Evolutionary conservation across 2,797 vertebrate genomes (phyloP), one percentile per base, ranked within the genome.

Genomic region (Linurgus olivaceus): DNA sequence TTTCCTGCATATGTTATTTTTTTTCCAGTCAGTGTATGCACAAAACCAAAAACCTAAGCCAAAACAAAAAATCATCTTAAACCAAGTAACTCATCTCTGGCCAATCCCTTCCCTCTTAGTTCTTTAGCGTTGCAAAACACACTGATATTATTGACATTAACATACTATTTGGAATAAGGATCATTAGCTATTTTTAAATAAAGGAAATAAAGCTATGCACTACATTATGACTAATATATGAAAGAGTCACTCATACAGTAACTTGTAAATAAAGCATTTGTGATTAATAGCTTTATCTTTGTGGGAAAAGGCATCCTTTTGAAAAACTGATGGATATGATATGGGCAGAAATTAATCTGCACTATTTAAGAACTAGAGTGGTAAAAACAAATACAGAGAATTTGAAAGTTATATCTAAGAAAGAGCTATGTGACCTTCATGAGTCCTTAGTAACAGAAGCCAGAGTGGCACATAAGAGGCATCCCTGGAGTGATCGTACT

Each of bases 241-340:
- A 65, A 73, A 85, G 67, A 80, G 85, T 73, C 67, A 67, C 35
- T 86, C 67, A 54, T 58, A 88, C 8, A 57, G 26, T 77, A 72
- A 59, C 61, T 83, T 68, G 48, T 89, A 94, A 94, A 75, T n/a
- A 93, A 40, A 88, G 79, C 20, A 42, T 73, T 90, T 75, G 51
- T 89, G 45, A 90, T 94, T 92, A 95, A 78, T 94, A 90, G 58
- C 62, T 81, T 83, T 90, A 16, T 59, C 63, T 88, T 92, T 91
- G 45, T 80, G 61, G 23, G 50, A 65, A 85, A 67, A 73, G 28
- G 13, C 65, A 76, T 67, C 28, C 72, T 86, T 84, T 78, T 78
- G 17, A 88, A 86, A 86, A 37, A 59, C 25, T 37, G 28, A 14
- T 86, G 44, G 17, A 31, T 55, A 50, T 11, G 4, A 55, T 42